These are phyloP conservation scores for Peromyscus nudipes DNA, from an alignment of 2,797 vertebrate species.

Conservation along the genomic window DNA sequence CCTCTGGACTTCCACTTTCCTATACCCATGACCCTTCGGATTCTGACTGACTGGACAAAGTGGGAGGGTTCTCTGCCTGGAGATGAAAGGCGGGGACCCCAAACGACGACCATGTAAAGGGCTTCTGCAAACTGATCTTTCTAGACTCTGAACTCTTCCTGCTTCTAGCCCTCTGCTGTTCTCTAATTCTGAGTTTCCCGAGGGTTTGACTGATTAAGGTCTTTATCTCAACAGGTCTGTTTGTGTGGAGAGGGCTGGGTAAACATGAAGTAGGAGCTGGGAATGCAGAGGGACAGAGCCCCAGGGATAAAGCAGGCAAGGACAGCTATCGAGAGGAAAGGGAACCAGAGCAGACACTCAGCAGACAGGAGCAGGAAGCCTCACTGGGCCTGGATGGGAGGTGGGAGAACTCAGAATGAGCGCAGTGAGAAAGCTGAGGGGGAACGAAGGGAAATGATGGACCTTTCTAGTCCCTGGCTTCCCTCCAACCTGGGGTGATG, in stretches of 20 bases:
- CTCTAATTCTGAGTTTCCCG: not conserved
- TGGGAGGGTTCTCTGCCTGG: not conserved
- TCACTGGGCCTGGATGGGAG: not conserved
- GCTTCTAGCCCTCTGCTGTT: not conserved
- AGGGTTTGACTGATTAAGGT: not conserved
- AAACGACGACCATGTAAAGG: not conserved
- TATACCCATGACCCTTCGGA: not conserved
- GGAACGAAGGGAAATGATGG: not conserved
- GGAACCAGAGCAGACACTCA: not conserved
- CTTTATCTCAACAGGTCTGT: not conserved
- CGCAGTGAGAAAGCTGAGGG: not conserved
- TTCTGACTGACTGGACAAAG: not conserved
- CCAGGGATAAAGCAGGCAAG: not conserved
- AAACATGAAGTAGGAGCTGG: not conserved
- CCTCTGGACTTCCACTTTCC: not conserved
- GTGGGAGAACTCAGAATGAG: not conserved
- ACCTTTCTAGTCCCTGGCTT: not conserved
- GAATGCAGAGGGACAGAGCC: not conserved
- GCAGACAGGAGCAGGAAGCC: not conserved
- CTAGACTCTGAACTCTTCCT: not conserved
- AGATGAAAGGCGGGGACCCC: not conserved
- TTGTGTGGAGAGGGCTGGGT: not conserved
- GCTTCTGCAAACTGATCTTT: not conserved
- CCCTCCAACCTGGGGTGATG: not conserved
- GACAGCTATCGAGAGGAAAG: not conserved